phyloP scores from a whole-genome alignment of 2,113 vertebrate species.

The Aspidoscelis tigris region DNA sequence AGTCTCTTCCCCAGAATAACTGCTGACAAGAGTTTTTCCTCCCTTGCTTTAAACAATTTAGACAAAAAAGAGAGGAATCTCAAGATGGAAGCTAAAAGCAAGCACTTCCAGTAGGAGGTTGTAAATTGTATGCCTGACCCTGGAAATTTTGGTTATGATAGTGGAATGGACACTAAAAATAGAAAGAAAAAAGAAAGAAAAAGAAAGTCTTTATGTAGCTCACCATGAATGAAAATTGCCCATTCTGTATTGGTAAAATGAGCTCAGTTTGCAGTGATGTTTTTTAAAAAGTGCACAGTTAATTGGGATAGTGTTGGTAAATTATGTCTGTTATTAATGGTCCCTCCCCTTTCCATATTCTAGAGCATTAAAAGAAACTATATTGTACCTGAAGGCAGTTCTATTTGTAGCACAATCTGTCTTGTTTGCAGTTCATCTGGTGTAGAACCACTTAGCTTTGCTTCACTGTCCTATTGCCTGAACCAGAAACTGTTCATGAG shows the following conservation, averaged over 20 bases:
- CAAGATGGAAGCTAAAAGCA: not conserved
- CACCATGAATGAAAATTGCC: not conserved
- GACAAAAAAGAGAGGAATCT: not conserved
- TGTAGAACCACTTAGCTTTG: constrained; percentile 62
- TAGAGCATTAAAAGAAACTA: not conserved
- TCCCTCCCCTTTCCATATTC: constrained; percentile 39
- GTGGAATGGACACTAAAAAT: not conserved
- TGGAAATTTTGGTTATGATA: not conserved
- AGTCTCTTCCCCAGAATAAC: constrained; percentile 1
- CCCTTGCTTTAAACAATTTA: not conserved
- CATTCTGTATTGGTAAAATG: not conserved
- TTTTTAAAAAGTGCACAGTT: not conserved
- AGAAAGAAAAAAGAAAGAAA: fast-evolving
- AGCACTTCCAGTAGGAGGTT: not conserved
- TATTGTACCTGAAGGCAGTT: constrained; percentile 20
- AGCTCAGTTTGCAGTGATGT: not conserved
- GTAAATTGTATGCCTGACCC: not conserved
- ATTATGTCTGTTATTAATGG: constrained; percentile 55
- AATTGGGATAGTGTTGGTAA: constrained; percentile 24
- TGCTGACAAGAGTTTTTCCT: not conserved
- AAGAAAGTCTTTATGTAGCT: not conserved
- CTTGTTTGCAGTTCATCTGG: constrained; percentile 48
- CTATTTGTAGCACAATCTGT: constrained; percentile 32
- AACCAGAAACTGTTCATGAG: constrained; percentile 60
- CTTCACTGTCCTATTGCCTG: constrained; percentile 57